Evolutionary conservation across 2,113 vertebrate genomes (phyloP), one percentile per base, ranked within the genome.

Genomic region (Megaleporinus macrocephalus): DNA sequence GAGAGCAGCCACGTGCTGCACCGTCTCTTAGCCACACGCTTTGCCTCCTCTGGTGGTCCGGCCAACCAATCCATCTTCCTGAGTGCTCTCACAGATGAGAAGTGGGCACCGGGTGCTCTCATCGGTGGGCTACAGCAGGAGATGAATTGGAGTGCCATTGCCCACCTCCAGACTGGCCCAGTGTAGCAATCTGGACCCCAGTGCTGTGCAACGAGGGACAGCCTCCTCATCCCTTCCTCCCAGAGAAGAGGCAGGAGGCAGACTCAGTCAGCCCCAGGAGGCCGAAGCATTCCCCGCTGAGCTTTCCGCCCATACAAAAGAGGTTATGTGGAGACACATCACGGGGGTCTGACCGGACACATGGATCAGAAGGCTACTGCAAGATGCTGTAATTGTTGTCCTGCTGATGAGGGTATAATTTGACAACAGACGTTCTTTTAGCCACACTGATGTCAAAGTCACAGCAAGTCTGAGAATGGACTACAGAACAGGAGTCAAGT

Each of bases 71-170:
- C 94, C 94, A 94, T 95, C 94, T 94, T 94, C 91, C 91, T 94
- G 93, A 95, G 92, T 89, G 91, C 90, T 92, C 91, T 92, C 91
- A 84, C 89, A 93, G 92, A 92, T 90, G 91, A 91, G 90, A 87
- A 94, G 90, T 91, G 93, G 93, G 93, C 92, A 93, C 92, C 89
- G 91, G 89, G 89, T 92, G 92, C 91, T 92, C 91, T 91, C 89
- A 89, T 93, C 92, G 97, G 94, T 91, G 95, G 95, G 95, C 95
- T 95, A 93, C 93, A 90, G 94, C 92, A 94, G 96, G 98, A 97
- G 97, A 97, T 93, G 93, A 92, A 95, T 94, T 92, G 92, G 91
- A 90, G 91, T 90, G 91, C 91, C 91, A 82, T 92, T 89, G 84
- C 89, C 93, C 91, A 93, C 93, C 91, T 93, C 91, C 91, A 88